These are phyloP conservation scores for Chloebia gouldiae DNA, from an alignment of 2,113 vertebrate genomes.

Conservation along the genomic window DNA sequence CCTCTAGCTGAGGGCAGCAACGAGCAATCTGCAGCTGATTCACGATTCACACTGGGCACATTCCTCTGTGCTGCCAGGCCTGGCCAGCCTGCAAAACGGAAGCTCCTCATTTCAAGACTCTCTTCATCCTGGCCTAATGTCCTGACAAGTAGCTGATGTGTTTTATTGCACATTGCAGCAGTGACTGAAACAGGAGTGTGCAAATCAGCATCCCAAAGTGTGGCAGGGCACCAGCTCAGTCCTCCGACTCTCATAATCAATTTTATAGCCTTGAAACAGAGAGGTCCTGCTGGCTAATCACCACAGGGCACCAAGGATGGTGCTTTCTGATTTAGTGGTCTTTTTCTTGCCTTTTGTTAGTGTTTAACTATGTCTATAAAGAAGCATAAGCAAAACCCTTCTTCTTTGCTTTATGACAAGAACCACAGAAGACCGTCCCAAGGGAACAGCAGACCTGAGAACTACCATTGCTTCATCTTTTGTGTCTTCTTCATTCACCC, in stretches of 20 bases:
- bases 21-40: background rate
- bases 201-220: background rate
- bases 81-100: background rate
- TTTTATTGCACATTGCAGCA: background rate
- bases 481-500: background rate
- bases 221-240: background rate
- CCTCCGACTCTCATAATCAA: background rate
- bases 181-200: fast-evolving
- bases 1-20: background rate
- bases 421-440: background rate
- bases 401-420: background rate
- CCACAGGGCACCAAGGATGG: background rate
- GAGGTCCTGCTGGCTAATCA: background rate
- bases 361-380: background rate
- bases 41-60: background rate
- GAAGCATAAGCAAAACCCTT: background rate
- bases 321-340: background rate
- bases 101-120: background rate
- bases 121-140: background rate
- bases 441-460: background rate
- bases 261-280: background rate
- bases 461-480: background rate
- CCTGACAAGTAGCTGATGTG: background rate
- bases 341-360: background rate
- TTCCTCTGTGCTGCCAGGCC: background rate